Evolutionary conservation across 92 coral and sea anemone genomes (phyloP), one percentile per base, ranked within the genome.

Genomic region (Isaurus tuberculatus): DNA sequence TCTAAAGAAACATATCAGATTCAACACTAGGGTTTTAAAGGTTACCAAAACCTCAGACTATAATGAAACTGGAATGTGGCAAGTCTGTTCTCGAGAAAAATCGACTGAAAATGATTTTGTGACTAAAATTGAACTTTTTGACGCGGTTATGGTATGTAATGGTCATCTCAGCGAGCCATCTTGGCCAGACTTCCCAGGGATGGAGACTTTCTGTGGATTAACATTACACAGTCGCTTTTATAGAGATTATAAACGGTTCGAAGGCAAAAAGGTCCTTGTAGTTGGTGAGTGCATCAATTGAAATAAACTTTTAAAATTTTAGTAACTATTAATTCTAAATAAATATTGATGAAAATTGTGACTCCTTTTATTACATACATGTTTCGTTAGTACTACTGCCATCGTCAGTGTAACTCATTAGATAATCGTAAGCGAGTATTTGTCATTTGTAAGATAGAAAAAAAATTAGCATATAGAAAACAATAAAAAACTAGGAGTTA

Each of bases 81-180:
- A 30, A 14, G 88, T 88, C 3, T 22, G 26, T 36, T 68, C 40
- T 34, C 42, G 75, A 32, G 70, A 60, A 51, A 63, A 32, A 70
- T 75, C 66, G 4, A 55, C 19, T 58, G 66, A 17, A 22, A 33
- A 36, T 20, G 16, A 30, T 0, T 27, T 40, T 3, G 85, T 84
- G 68, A 53, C 44, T 2, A 46, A 42, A 66, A 32, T 86, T 14
- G 86, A 74, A 79, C 13, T 55, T 15, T 84, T 84, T 64, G 91
- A 88, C 84, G 88, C 89, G 28, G 91, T 88, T 0, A 60, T 88
- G 85, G 91, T 88, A 11, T 88, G 91, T 19, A 78, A 61, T 40
- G 91, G 91, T 14, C 91, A 88, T 26, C 88, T 31, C 19, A 78
- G 91, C 63, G 68, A 53, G 19, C 91, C 91, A 1, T 73, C 70